Base-by-base conservation (phyloP, 2,888 invertebrate genomes). In the Drosophila ochracea region DNA sequence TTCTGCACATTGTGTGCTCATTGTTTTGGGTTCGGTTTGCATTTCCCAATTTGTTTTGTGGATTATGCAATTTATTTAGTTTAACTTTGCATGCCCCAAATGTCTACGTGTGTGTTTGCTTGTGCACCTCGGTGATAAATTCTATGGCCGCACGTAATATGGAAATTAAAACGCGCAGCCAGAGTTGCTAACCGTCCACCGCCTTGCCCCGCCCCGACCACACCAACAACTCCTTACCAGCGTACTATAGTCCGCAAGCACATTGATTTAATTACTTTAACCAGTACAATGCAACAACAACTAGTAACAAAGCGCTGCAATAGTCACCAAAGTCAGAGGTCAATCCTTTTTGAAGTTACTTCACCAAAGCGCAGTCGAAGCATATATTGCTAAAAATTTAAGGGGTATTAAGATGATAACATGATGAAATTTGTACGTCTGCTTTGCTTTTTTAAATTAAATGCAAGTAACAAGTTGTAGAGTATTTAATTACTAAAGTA, bases 101-200 rank as follows among this genome's bases (percentile, higher is more conserved):
- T 68, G 72, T 62, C 60, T 76, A 63, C 65, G 70, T 71, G 64
- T 68, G 39, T 58, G 25, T 47, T 25, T 25, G 47, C 35, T 52
- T 47, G 64, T 53, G 41, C 52, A 47, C 70, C 49, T 78, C 80
- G 76, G 80, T 90, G 91, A 89, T 91, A 88, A 88, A 91, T 91
- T 87, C 81, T 74, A 76, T 76, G 75, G 80, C 72, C 79, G 82
- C 91, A 91, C 91, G 91, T 87, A 83, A 91, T 91, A 84, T 88
- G 86, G 78, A 89, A 89, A 89, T 91, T 91, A 83, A 78, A 85
- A 69, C 70, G 69, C 68, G 67, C 68, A 54, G 50, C 59, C 65
- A 58, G 31, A 21, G 47, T 16, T 25, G 9, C 25, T 9, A 9
- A 25, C 9, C 25, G 16, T 16, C 4, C 47, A 25, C 4, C 47